These are phyloP conservation scores for Euwallacea fornicatus DNA, from an alignment of 1,140 invertebrate genomes.

Conservation along the genomic window DNA sequence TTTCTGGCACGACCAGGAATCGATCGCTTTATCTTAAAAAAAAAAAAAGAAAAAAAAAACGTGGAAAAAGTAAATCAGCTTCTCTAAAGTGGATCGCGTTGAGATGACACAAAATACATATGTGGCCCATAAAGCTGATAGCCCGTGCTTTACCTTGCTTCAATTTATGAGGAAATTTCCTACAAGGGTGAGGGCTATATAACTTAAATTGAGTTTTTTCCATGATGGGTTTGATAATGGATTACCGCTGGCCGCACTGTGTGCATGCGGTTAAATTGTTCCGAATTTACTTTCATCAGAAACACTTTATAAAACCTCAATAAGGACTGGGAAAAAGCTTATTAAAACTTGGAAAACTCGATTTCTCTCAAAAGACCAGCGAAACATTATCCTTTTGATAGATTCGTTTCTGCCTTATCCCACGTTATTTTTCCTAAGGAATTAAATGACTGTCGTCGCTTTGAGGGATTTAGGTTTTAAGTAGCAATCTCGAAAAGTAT, in stretches of 20 bases:
- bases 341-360: too few species aligned
- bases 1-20: not conserved
- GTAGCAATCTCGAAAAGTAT: constrained; percentile 10
- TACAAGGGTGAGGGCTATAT: too few species aligned
- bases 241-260: too few species aligned
- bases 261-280: too few species aligned
- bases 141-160: constrained; percentile 1
- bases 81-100: not conserved
- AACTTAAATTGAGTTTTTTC: too few species aligned
- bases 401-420: constrained; percentile 15
- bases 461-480: constrained; percentile 18
- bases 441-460: constrained; percentile 19
- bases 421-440: constrained; percentile 14
- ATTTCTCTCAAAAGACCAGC: not conserved
- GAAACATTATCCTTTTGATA: constrained; percentile 19
- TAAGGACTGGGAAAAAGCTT: too few species aligned
- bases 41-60: not conserved
- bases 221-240: too few species aligned
- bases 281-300: too few species aligned
- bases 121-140: not conserved
- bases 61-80: not conserved
- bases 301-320: too few species aligned
- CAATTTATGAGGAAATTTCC: not conserved
- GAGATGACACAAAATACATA: constrained; percentile 7
- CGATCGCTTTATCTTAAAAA: not conserved